phyloP scores from a whole-genome alignment of 1,140 invertebrate species.

The Nebria ingens region DNA sequence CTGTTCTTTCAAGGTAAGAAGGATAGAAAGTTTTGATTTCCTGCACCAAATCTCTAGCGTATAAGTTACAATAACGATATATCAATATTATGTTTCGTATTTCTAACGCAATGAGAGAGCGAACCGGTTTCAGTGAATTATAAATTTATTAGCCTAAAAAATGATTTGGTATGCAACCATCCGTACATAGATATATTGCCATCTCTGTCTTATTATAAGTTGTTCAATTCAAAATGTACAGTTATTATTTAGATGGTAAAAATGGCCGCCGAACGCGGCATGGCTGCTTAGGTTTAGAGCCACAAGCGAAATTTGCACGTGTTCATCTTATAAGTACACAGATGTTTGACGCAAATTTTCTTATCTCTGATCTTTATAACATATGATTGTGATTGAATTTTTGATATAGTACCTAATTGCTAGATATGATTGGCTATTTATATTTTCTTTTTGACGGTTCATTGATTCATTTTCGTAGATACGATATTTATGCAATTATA shows the following conservation, averaged over 20 bases:
- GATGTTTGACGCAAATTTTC: no score
- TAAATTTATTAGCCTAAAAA: conserved; percentile 16
- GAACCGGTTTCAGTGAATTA: conserved; percentile 16
- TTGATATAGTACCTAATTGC: no score
- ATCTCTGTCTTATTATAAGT: neutral
- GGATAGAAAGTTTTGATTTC: neutral
- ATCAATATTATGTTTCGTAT: conserved; percentile 13
- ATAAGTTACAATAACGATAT: conserved; percentile 12
- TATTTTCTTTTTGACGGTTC: no score
- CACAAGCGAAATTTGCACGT: no score
- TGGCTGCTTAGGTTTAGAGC: no score
- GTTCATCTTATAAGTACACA: no score
- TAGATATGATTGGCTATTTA: no score
- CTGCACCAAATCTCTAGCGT: neutral
- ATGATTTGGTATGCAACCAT: neutral
- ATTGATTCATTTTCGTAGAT: no score
- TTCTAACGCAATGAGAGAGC: conserved; percentile 11
- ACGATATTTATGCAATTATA: no score
- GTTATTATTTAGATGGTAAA: neutral
- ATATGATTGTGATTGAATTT: no score
- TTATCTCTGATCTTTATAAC: no score
- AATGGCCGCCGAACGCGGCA: no score
- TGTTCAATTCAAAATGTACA: conserved; percentile 1
- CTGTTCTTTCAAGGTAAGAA: conserved; percentile 5
- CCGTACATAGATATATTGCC: neutral